Conservation (phyloP, 2,797 vertebrate species). For the Catamblyrhynchus diadema region DNA sequence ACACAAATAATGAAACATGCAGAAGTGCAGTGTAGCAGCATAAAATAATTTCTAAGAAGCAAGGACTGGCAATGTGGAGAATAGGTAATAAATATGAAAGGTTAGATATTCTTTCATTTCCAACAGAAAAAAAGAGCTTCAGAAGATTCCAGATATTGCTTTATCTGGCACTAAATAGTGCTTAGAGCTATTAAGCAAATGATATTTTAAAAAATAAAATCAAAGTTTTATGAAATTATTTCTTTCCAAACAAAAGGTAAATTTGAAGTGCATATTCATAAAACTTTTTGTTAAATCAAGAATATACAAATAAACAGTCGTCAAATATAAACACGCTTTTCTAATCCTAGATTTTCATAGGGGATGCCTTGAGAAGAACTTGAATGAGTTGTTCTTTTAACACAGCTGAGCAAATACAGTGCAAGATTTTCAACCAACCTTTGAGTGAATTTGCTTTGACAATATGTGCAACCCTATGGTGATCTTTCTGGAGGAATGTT, state of each 20-base stretch:
- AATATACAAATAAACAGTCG: background rate
- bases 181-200: background rate
- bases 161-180: background rate
- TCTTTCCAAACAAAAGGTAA: background rate
- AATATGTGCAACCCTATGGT: background rate
- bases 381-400: constrained; percentile 26
- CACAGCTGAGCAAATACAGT: constrained; percentile 15
- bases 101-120: background rate
- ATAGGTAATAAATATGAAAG: background rate
- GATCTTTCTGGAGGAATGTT: constrained; percentile 1
- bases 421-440: background rate
- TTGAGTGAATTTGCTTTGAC: constrained; percentile 39
- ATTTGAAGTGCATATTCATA: background rate
- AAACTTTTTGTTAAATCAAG: background rate
- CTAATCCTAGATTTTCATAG: background rate
- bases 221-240: background rate
- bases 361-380: background rate
- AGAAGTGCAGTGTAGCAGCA: background rate
- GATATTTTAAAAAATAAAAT: background rate
- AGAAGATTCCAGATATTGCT: background rate
- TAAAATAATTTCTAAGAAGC: background rate
- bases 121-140: background rate
- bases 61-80: background rate
- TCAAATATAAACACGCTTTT: background rate
- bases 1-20: background rate